Percentiles rank a stretch among this genome's conserved stretches.
Conservation (phyloP, 2,113 vertebrate genomes). For the Gymnogyps californianus region DNA sequence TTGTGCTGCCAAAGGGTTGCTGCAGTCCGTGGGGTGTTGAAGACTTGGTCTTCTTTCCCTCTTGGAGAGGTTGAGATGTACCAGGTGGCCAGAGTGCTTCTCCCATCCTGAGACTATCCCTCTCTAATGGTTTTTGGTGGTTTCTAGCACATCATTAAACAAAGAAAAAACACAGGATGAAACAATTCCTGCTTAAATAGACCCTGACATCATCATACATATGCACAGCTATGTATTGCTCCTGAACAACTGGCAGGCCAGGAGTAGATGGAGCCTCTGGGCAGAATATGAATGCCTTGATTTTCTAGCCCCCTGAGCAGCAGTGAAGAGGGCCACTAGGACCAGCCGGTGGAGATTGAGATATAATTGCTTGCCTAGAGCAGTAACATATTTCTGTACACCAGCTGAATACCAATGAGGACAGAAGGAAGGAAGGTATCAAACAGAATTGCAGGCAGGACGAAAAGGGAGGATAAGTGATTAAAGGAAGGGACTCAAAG, state of each 20-base stretch:
- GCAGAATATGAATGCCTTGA: slow-evolving; percentile 74
- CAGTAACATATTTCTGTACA: slow-evolving; percentile 74
- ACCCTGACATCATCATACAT: slow-evolving; percentile 37
- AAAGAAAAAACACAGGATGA: neutral
- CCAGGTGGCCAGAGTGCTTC: neutral
- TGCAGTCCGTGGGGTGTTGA: neutral
- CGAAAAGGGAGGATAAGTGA: slow-evolving; percentile 32
- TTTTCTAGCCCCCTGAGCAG: slow-evolving; percentile 67
- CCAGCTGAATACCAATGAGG: slow-evolving; percentile 82
- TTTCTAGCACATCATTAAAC: slow-evolving; percentile 19
- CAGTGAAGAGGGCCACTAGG: slow-evolving; percentile 62
- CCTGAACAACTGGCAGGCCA: slow-evolving; percentile 3
- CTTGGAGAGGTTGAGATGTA: neutral
- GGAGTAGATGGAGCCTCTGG: slow-evolving; percentile 40
- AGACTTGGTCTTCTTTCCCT: neutral
- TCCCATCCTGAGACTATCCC: neutral
- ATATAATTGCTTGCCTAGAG: slow-evolving; percentile 82
- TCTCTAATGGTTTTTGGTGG: neutral
- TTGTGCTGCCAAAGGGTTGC: neutral
- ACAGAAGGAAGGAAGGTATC: slow-evolving; percentile 46
- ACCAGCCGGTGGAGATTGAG: slow-evolving; percentile 72
- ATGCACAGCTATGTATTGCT: slow-evolving; percentile 5
- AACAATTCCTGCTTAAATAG: slow-evolving; percentile 46
- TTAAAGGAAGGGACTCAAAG: slow-evolving; percentile 30
- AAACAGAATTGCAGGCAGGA: neutral